Conservation (phyloP, 2,888 invertebrate genomes). For the Leptinotarsa rubiginosa region DNA sequence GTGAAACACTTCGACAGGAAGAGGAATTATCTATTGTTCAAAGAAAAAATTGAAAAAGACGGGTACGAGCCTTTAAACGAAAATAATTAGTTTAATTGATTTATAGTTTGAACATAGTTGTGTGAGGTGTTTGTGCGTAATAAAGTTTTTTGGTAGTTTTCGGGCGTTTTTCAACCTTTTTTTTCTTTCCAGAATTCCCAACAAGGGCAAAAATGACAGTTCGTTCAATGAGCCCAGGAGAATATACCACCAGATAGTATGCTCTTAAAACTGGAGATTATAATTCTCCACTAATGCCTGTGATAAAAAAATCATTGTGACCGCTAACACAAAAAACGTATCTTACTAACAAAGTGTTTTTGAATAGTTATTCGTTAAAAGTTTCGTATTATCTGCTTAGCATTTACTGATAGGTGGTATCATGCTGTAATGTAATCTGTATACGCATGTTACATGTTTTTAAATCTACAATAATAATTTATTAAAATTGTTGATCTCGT, state of each 20-base stretch:
- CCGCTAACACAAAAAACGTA: not conserved
- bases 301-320: constrained; percentile 8
- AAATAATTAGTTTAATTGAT: constrained; percentile 58
- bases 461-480: no score
- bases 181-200: constrained; percentile 60
- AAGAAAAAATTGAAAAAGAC: constrained; percentile 86
- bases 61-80: constrained; percentile 85
- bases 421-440: no score
- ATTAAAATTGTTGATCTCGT: no score
- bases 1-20: constrained; percentile 95
- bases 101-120: constrained; percentile 38
- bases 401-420: no score
- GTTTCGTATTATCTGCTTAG: not conserved
- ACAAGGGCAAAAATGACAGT: constrained; percentile 50
- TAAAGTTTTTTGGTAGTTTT: constrained; percentile 25
- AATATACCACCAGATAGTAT: constrained; percentile 51
- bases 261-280: constrained; percentile 11
- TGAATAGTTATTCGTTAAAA: not conserved
- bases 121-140: constrained; percentile 28
- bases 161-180: constrained; percentile 25
- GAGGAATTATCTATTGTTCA: constrained; percentile 87
- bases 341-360: not conserved
- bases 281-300: not conserved
- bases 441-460: no score
- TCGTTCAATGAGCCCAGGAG: constrained; percentile 55